Evolutionary conservation across 2,113 vertebrate species (phyloP).

Genomic region (Pachyramphus minor): DNA sequence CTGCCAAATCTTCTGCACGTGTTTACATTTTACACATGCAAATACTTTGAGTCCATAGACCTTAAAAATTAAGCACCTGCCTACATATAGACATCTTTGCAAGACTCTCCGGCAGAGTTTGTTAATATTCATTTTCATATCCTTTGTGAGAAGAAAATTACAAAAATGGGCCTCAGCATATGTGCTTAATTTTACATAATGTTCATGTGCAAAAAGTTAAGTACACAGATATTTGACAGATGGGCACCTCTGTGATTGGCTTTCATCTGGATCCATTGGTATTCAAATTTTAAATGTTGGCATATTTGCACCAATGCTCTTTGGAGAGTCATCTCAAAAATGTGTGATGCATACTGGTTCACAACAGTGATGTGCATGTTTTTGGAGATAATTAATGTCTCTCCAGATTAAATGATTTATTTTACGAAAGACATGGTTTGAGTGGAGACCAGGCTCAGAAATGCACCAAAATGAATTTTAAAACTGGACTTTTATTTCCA

Average conservation of each 20-base stretch:
- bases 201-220: not conserved
- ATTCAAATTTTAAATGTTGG: not conserved
- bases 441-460: not conserved
- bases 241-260: not conserved
- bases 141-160: not conserved
- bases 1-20: not conserved
- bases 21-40: not conserved
- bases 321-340: not conserved
- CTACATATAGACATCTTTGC: not conserved
- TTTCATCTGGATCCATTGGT: not conserved
- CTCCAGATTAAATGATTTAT: not conserved
- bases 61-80: constrained; percentile 24
- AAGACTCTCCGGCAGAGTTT: not conserved
- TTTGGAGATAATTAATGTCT: not conserved
- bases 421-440: not conserved
- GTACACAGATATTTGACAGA: not conserved
- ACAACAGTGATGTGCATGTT: not conserved
- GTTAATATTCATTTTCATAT: constrained; percentile 10
- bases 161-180: constrained; percentile 2
- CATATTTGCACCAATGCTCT: not conserved
- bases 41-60: constrained; percentile 6
- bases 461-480: not conserved
- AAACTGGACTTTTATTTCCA: not conserved
- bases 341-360: not conserved
- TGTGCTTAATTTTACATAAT: constrained; percentile 18